These are phyloP conservation scores for Amblyjoppa fuscipennis DNA, from an alignment of 2,888 invertebrate species.

Conservation along the genomic window DNA sequence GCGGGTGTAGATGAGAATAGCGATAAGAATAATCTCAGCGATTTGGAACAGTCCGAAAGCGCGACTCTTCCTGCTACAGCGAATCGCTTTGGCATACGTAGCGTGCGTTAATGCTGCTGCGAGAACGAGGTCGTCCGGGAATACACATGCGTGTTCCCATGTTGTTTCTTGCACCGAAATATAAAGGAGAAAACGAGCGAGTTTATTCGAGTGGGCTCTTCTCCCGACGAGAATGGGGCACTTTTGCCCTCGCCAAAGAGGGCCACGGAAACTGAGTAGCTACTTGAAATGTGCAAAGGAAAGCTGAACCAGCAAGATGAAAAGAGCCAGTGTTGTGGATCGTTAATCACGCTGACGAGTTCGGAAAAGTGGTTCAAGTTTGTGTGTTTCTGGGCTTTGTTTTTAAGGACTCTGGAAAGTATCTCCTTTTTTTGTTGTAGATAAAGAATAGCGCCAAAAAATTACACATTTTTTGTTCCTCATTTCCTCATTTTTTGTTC, in stretches of 20 bases:
- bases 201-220: constrained; percentile 34
- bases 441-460: neutral
- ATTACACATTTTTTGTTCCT: neutral
- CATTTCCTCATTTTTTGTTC: neutral
- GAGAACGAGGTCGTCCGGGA: neutral
- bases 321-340: constrained; percentile 36
- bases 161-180: constrained; percentile 18
- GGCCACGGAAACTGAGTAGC: constrained; percentile 28
- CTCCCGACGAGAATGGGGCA: constrained; percentile 20
- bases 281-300: neutral
- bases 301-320: constrained; percentile 41
- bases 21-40: neutral
- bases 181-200: constrained; percentile 31
- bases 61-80: neutral
- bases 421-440: neutral
- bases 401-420: constrained; percentile 5
- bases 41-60: neutral
- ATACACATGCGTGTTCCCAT: neutral
- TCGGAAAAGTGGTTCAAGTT: constrained; percentile 46
- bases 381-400: constrained; percentile 1
- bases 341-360: constrained; percentile 34
- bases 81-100: neutral
- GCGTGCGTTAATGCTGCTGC: constrained; percentile 2
- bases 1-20: neutral
- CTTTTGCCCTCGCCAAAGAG: constrained; percentile 6